A percentile compares a stretch with the other conserved stretches of the same genome.
phyloP scores from a whole-genome alignment of 2,888 invertebrate species.

The Nycteola revayana region DNA sequence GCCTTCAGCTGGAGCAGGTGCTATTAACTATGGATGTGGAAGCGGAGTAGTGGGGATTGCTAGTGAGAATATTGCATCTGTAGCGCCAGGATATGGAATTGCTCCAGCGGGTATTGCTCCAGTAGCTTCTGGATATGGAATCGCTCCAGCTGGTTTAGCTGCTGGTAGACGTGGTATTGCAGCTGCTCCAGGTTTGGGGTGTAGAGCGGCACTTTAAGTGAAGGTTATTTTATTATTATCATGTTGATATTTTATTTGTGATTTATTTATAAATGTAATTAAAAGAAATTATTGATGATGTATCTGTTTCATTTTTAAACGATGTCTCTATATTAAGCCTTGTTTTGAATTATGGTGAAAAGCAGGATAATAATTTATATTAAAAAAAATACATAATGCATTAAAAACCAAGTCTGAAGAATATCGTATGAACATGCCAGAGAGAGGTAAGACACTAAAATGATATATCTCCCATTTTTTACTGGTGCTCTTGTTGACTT shows the following conservation, averaged over 20 bases:
- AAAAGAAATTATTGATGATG: conserved; percentile 2
- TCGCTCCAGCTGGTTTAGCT: conserved; percentile 4
- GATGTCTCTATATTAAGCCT: too few species aligned
- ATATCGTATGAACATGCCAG: too few species aligned
- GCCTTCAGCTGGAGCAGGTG: conserved; percentile 36
- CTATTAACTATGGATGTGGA: conserved; percentile 32
- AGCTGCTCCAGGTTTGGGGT: conserved; percentile 2
- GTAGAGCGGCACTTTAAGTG: neutral
- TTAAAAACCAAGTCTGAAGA: too few species aligned
- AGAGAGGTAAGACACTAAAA: too few species aligned
- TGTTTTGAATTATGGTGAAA: too few species aligned
- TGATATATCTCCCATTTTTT: too few species aligned
- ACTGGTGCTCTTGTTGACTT: too few species aligned
- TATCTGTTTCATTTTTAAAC: neutral
- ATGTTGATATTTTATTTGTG: conserved; percentile 13
- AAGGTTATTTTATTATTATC: conserved; percentile 1
- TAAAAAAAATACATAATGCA: too few species aligned
- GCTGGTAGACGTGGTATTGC: conserved; percentile 1
- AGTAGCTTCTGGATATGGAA: too few species aligned
- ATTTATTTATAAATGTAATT: conserved; percentile 22
- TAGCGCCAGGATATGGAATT: conserved; percentile 1
- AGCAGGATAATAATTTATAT: too few species aligned
- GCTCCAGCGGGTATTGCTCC: conserved; percentile 9
- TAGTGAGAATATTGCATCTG: conserved; percentile 19
- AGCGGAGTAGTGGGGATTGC: conserved; percentile 17